Evolutionary conservation across 2,888 invertebrate genomes (phyloP).

Genomic region (Tiliacea citrago): DNA sequence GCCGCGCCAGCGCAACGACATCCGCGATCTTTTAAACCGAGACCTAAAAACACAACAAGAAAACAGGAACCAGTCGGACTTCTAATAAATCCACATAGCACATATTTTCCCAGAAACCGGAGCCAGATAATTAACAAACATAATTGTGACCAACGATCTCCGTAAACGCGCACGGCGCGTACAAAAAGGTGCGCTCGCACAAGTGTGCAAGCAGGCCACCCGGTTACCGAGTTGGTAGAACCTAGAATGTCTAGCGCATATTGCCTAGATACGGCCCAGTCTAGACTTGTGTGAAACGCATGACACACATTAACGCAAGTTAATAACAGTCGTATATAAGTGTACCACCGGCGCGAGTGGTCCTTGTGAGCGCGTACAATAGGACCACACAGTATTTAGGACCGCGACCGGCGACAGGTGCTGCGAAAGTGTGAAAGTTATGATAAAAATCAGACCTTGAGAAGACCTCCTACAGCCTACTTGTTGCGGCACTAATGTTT

Average conservation of each 20-base stretch:
- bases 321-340: conserved; percentile 51
- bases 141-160: conserved; percentile 72
- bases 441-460: conserved; percentile 47
- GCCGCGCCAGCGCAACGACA: conserved; percentile 53
- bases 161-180: conserved; percentile 66
- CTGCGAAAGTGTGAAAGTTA: conserved; percentile 47
- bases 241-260: conserved; percentile 77
- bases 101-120: conserved; percentile 60
- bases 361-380: conserved; percentile 30
- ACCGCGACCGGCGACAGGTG: conserved; percentile 1
- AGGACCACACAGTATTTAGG: conserved; percentile 19
- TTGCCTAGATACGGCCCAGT: conserved; percentile 68
- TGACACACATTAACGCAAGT: conserved; percentile 72
- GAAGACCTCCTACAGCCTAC: conserved; percentile 29
- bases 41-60: conserved; percentile 55
- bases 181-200: conserved; percentile 72
- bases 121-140: conserved; percentile 65
- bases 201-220: conserved; percentile 86
- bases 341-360: conserved; percentile 38
- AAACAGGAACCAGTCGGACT: conserved; percentile 50
- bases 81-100: conserved; percentile 57
- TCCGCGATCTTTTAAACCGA: conserved; percentile 54
- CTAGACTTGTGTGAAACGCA: conserved; percentile 76
- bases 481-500: conserved; percentile 42
- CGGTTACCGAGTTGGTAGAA: conserved; percentile 81